Evolutionary conservation across 2,797 vertebrate species (phyloP).

Genomic region (Cyclopterus lumpus): DNA sequence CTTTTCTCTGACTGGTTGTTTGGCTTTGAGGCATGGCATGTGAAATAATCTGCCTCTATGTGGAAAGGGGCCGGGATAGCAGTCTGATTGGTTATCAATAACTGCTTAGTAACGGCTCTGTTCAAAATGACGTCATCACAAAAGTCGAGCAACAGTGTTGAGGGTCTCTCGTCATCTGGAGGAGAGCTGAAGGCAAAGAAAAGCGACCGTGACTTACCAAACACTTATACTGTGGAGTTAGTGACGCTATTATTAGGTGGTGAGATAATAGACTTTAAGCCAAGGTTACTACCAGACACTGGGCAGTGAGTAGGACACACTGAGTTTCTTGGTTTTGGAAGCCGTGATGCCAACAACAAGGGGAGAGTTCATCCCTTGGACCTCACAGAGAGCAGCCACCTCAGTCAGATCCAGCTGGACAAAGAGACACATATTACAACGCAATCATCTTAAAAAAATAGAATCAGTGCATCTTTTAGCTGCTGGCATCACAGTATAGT

Average conservation of each 20-base stretch:
- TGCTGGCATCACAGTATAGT: neutral
- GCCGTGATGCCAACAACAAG: conserved; percentile 84
- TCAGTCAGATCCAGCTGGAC: conserved; percentile 85
- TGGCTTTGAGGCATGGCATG: conserved; percentile 48
- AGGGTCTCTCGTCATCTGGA: neutral
- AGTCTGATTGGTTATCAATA: conserved; percentile 89
- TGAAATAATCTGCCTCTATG: conserved; percentile 86
- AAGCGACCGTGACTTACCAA: neutral
- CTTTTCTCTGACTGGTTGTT: conserved; percentile 51
- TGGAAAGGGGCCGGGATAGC: conserved; percentile 85
- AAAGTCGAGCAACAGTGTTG: conserved; percentile 85
- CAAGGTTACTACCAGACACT: conserved; percentile 56
- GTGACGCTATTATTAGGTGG: neutral
- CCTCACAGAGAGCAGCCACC: conserved; percentile 84
- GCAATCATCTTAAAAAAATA: neutral
- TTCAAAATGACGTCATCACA: conserved; percentile 82
- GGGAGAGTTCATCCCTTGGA: conserved; percentile 87
- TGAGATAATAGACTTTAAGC: neutral
- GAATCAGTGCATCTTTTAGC: neutral
- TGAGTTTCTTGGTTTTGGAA: conserved; percentile 84
- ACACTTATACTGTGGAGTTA: neutral
- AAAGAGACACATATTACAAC: conserved; percentile 9
- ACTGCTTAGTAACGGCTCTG: conserved; percentile 74
- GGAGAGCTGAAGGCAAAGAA: conserved; percentile 63
- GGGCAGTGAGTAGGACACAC: conserved; percentile 82